Percentiles rank a stretch among this genome's conserved stretches.
Evolutionary conservation across 1,140 invertebrate species (phyloP).

Genomic region (Centruroides sculpturatus): DNA sequence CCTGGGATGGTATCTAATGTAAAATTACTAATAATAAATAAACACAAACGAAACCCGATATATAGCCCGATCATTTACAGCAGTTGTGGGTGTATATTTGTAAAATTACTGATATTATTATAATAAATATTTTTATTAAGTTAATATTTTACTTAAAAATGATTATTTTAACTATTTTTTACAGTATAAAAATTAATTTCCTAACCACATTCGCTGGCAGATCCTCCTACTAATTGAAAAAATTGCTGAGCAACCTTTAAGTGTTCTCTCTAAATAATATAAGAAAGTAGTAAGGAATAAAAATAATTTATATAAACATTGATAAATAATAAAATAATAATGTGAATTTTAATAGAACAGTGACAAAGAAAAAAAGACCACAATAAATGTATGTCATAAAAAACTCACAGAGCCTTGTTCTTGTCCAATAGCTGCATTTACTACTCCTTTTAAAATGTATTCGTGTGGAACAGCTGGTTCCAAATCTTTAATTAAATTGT

Average conservation of each 20-base stretch:
- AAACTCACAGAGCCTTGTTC: constrained; percentile 66
- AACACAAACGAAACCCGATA: too few relatives aligned
- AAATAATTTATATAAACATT: too few relatives aligned
- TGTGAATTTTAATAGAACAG: too few relatives aligned
- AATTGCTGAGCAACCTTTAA: constrained; percentile 90
- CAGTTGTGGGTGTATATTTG: too few relatives aligned
- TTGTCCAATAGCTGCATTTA: constrained; percentile 84
- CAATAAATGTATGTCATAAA: not conserved
- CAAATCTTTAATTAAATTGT: constrained; percentile 76
- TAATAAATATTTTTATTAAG: not conserved
- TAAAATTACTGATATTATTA: not conserved
- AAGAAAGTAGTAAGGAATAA: not conserved
- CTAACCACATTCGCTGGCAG: constrained; percentile 80
- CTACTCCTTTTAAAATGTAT: constrained; percentile 92
- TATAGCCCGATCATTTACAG: too few relatives aligned
- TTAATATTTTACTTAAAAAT: too few relatives aligned
- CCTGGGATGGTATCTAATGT: constrained; percentile 46
- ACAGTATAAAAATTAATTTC: not conserved
- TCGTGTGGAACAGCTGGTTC: constrained; percentile 88
- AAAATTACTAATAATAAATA: too few relatives aligned
- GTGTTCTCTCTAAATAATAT: constrained; percentile 60
- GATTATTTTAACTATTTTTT: too few relatives aligned
- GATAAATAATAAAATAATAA: too few relatives aligned
- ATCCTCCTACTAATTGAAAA: constrained; percentile 90
- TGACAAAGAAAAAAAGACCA: too few relatives aligned